Percentiles rank a stretch among this genome's conserved stretches.
Conservation (phyloP, 37 sponge, comb jelly and placozoan species). For the Bolinopsis microptera region DNA sequence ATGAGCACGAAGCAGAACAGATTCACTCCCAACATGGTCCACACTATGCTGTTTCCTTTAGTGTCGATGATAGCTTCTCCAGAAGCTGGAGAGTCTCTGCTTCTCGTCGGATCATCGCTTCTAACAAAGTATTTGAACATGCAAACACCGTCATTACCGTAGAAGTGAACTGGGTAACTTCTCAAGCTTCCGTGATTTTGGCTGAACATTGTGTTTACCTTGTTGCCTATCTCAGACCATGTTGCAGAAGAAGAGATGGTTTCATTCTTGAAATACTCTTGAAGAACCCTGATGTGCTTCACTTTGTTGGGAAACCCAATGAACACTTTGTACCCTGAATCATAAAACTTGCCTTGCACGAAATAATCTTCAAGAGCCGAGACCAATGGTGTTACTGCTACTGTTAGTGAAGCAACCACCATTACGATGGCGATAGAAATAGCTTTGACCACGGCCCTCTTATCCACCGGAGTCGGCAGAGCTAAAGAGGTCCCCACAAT, state of each 20-base stretch:
- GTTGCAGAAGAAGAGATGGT: too few relatives aligned
- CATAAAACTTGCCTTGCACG: not conserved
- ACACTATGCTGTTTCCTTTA: not conserved
- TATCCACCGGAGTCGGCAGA: not conserved
- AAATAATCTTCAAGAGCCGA: not conserved
- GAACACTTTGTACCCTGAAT: not conserved
- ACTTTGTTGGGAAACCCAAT: not conserved
- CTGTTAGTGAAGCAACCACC: not conserved
- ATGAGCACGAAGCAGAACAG: not conserved
- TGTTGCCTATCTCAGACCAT: too few relatives aligned
- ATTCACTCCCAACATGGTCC: not conserved
- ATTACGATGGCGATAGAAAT: not conserved
- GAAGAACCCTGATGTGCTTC: not conserved
- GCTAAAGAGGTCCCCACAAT: not conserved
- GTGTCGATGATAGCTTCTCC: too few relatives aligned
- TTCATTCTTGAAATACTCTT: not conserved
- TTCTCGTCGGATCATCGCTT: too few relatives aligned
- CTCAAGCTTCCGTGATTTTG: not conserved
- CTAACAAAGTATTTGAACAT: not conserved
- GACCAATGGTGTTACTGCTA: not conserved
- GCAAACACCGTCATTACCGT: not conserved
- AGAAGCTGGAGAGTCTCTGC: too few relatives aligned
- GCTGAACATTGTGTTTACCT: not conserved
- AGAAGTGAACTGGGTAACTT: not conserved
- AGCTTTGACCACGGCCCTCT: not conserved